A percentile compares a stretch with the other conserved stretches of the same genome.
Conservation (phyloP, 2,797 vertebrate genomes). For the Chromobotia macracanthus region DNA sequence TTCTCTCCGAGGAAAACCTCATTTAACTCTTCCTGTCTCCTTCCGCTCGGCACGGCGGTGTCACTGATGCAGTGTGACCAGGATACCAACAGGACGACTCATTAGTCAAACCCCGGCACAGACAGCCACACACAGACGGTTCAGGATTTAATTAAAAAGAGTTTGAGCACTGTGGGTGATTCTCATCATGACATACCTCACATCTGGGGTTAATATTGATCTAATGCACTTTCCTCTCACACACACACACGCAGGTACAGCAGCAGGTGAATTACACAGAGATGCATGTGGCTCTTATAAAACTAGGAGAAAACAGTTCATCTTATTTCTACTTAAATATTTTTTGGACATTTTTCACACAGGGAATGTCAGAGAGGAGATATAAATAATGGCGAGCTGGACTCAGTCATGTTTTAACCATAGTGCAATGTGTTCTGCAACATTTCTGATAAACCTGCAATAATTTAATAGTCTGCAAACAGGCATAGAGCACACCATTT, state of each 20-base stretch:
- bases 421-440: too few species aligned
- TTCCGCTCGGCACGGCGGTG: slow-evolving; percentile 48
- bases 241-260: not conserved
- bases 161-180: slow-evolving; percentile 79
- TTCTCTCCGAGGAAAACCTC: slow-evolving; percentile 52
- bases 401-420: too few species aligned
- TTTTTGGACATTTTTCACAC: too few species aligned
- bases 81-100: slow-evolving; percentile 88
- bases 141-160: slow-evolving; percentile 91
- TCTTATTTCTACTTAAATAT: too few species aligned
- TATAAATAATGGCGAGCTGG: too few species aligned
- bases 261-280: slow-evolving; percentile 2
- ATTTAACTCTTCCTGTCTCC: slow-evolving; percentile 51
- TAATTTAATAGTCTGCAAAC: slow-evolving; percentile 23
- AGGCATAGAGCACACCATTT: too few species aligned
- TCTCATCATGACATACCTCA: slow-evolving; percentile 78
- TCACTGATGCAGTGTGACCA: slow-evolving; percentile 80
- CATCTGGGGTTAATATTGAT: slow-evolving; percentile 83
- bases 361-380: too few species aligned
- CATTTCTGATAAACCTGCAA: not conserved
- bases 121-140: slow-evolving; percentile 58
- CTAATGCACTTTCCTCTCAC: slow-evolving; percentile 74
- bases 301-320: too few species aligned
- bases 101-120: slow-evolving; percentile 85
- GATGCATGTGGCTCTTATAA: slow-evolving; percentile 22